Evolutionary conservation across 92 coral and sea anemone genomes (phyloP).

Genomic region (Siderastrea radians): DNA sequence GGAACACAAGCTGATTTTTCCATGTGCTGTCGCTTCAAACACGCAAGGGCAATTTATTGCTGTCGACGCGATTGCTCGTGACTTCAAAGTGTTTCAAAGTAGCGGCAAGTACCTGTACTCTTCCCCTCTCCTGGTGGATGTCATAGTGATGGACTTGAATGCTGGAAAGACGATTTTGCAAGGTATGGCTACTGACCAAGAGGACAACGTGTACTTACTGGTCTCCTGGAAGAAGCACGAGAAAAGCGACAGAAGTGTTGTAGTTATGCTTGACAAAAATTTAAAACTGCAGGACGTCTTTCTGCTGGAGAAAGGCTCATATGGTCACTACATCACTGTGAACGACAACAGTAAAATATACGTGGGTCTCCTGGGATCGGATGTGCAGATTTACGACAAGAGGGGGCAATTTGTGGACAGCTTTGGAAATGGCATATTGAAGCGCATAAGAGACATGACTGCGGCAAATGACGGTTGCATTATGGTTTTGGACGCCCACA

Average conservation of each 20-base stretch:
- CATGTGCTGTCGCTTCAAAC: background rate
- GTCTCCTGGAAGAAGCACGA: background rate
- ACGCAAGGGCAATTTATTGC: background rate
- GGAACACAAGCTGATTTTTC: background rate
- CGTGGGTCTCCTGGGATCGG: background rate
- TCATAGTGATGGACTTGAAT: no score
- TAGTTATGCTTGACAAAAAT: no score
- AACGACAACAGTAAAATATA: background rate
- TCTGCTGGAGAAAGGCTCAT: no score
- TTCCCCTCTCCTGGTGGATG: no score
- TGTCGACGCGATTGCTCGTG: background rate
- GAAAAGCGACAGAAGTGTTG: background rate
- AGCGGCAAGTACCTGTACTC: background rate
- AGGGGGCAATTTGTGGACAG: conserved; percentile 22
- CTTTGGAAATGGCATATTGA: conserved; percentile 8
- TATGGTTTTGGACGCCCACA: no score
- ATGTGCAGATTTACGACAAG: conserved; percentile 12
- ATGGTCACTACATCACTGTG: background rate
- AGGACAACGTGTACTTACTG: conserved; percentile 33
- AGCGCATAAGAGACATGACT: no score
- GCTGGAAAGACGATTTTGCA: no score
- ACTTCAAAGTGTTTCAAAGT: background rate
- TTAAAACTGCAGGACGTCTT: no score
- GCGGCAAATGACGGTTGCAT: no score
- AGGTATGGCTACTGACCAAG: conserved; percentile 28